These are phyloP conservation scores for Hydrolagus colliei DNA, from an alignment of 2,797 vertebrate species.

Conservation along the genomic window DNA sequence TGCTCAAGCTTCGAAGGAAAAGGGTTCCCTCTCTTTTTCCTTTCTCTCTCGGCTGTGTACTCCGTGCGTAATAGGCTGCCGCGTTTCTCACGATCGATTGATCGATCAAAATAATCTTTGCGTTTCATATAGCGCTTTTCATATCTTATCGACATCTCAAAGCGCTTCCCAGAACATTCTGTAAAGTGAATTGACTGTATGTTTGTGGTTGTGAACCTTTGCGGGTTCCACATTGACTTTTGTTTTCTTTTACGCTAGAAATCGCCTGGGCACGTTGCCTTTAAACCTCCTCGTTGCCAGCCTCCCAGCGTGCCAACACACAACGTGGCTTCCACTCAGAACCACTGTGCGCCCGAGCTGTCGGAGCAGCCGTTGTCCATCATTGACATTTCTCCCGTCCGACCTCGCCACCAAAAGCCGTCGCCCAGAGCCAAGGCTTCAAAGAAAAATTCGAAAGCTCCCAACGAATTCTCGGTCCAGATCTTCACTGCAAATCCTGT, in stretches of 20 bases:
- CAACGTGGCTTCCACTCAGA: conserved; percentile 31
- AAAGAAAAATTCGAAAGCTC: not conserved
- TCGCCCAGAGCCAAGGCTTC: conserved; percentile 34
- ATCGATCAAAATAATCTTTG: too few species aligned
- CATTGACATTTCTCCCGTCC: conserved; percentile 41
- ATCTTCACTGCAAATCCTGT: conserved; percentile 39
- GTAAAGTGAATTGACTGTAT: not conserved
- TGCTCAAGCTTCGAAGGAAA: too few species aligned
- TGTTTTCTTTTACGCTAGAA: conserved; percentile 55
- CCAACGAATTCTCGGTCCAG: conserved; percentile 54
- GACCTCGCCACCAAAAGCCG: conserved; percentile 37
- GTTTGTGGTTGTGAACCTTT: not conserved
- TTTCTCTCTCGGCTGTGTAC: not conserved
- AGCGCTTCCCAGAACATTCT: too few species aligned
- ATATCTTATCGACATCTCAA: too few species aligned
- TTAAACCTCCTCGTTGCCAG: conserved; percentile 57
- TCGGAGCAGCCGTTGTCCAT: conserved; percentile 47
- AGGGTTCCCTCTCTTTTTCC: too few species aligned
- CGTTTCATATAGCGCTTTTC: too few species aligned
- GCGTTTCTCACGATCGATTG: conserved; percentile 28
- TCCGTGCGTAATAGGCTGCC: not conserved
- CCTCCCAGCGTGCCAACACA: conserved; percentile 37
- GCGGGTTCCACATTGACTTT: not conserved
- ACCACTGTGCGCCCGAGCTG: not conserved
- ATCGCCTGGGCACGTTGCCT: conserved; percentile 58